These are phyloP conservation scores for Pterocles burchelli DNA, from an alignment of 2,113 vertebrate genomes.

Conservation along the genomic window DNA sequence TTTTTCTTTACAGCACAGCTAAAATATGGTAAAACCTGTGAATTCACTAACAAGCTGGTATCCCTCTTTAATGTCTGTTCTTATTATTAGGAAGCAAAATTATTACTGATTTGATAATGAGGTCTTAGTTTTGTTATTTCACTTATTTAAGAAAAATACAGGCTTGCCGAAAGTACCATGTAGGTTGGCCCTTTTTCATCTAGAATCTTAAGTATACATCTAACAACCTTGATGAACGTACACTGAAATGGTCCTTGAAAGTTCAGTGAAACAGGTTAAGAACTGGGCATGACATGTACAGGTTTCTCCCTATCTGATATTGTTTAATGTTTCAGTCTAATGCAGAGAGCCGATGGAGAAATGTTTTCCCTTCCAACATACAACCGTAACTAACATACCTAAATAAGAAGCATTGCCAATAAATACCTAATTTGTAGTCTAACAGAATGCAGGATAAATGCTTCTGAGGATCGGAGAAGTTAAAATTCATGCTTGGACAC, in stretches of 20 bases:
- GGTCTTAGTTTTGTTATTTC: neutral
- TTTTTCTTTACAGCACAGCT: neutral
- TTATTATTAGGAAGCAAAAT: neutral
- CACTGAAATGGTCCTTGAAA: neutral
- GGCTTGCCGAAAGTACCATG: neutral
- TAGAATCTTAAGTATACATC: neutral
- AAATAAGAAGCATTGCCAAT: neutral
- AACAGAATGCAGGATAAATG: neutral
- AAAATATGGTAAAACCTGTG: neutral
- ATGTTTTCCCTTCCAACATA: neutral
- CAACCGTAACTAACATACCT: neutral
- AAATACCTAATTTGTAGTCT: neutral
- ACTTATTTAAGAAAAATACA: neutral
- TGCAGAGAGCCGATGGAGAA: neutral
- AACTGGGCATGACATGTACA: neutral
- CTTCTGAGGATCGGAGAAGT: neutral
- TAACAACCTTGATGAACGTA: neutral
- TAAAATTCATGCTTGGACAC: neutral
- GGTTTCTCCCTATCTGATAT: accelerated
- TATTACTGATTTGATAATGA: neutral
- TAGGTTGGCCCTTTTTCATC: neutral
- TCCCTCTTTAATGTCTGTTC: neutral
- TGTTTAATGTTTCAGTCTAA: neutral
- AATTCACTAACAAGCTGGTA: neutral
- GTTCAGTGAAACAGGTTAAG: neutral